A percentile compares a stretch with the other conserved stretches of the same genome.
phyloP scores from a whole-genome alignment of 2,113 vertebrate genomes.

The Parus major region DNA sequence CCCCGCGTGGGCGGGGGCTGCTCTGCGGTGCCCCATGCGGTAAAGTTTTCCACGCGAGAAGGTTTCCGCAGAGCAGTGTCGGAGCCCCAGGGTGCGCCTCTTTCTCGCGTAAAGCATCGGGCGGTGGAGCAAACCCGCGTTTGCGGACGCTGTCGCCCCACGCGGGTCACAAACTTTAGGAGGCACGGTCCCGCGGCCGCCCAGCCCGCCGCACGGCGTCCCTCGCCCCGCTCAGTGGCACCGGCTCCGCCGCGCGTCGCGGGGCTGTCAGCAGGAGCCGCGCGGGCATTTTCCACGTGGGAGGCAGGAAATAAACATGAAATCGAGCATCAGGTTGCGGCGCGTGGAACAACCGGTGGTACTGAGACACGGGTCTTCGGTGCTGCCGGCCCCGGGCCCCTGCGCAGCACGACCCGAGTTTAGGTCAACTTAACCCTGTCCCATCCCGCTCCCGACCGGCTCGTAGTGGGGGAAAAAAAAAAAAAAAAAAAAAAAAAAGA shows the following conservation, averaged over 20 bases:
- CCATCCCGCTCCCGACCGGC: background rate
- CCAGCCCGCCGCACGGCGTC: background rate
- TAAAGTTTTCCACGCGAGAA: background rate
- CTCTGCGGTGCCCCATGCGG: background rate
- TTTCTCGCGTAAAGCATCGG: background rate
- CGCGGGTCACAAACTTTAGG: background rate
- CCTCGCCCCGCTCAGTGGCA: background rate
- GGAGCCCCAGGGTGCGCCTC: background rate
- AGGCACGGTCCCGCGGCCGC: background rate
- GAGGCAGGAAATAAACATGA: background rate
- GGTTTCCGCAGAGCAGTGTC: background rate
- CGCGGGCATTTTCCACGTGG: background rate
- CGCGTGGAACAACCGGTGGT: background rate
- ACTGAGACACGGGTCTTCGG: background rate
- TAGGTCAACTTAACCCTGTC: background rate
- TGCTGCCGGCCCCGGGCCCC: background rate
- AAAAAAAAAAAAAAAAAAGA: no score
- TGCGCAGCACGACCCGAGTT: background rate
- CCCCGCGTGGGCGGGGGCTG: background rate
- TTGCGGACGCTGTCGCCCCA: background rate
- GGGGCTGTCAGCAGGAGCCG: background rate
- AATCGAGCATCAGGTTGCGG: background rate
- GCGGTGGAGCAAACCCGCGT: background rate
- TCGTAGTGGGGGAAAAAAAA: rapidly evolving
- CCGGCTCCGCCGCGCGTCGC: background rate